A percentile compares a stretch with the other conserved stretches of the same genome.
Evolutionary conservation across 2,797 vertebrate genomes (phyloP).

Genomic region (Sarcoramphus papa): DNA sequence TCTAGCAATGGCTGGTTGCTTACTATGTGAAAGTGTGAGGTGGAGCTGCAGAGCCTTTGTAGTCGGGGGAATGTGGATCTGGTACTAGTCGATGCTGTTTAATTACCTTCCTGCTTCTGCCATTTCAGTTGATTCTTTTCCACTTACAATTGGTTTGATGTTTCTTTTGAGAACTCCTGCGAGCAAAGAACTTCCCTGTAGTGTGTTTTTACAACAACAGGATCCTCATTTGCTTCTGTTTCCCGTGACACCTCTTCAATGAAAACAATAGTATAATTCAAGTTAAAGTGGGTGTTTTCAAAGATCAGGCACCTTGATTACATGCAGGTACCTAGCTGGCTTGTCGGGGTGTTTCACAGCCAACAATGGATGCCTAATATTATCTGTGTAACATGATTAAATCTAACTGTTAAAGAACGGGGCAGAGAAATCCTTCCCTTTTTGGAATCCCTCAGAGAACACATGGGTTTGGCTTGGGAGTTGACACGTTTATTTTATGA

Average conservation of each 20-base stretch:
- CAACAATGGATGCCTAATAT: not conserved
- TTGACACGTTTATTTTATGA: not conserved
- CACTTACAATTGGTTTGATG: not conserved
- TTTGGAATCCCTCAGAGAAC: not conserved
- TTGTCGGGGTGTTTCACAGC: rapidly evolving
- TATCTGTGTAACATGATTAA: not conserved
- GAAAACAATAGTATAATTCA: not conserved
- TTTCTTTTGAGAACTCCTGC: not conserved
- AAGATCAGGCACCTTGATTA: not conserved
- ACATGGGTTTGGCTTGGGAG: not conserved
- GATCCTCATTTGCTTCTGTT: not conserved
- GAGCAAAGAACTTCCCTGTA: not conserved
- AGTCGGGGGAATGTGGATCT: not conserved
- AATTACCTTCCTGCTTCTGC: not conserved
- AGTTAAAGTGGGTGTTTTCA: not conserved
- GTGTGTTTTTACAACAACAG: not conserved
- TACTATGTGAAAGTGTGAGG: not conserved
- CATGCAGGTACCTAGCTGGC: not conserved
- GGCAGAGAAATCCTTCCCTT: not conserved
- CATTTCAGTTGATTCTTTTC: not conserved
- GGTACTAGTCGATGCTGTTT: not conserved
- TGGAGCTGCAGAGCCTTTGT: not conserved
- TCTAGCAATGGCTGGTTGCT: not conserved
- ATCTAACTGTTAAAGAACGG: not conserved
- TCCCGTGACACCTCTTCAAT: not conserved